These are phyloP conservation scores for Gerris buenoi DNA, from an alignment of 1,140 invertebrate genomes.

Conservation along the genomic window DNA sequence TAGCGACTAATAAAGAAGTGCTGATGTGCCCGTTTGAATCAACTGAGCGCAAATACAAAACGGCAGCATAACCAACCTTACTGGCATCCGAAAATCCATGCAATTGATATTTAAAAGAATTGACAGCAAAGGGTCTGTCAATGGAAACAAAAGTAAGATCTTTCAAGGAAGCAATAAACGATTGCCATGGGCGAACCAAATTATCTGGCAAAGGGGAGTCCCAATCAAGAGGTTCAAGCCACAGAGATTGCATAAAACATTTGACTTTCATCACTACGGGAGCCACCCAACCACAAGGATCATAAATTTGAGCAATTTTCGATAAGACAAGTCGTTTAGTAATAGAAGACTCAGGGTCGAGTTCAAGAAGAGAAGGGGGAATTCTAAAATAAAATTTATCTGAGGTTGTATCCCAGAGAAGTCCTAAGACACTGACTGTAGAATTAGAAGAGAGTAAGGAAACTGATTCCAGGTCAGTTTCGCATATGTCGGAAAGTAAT, in stretches of 20 bases:
- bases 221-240: background rate
- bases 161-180: background rate
- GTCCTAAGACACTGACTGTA: background rate
- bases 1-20: constrained; percentile 25
- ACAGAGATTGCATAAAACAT: background rate
- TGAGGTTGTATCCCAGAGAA: background rate
- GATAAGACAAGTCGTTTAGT: constrained; percentile 2
- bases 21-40: no score
- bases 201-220: background rate
- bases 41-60: constrained; percentile 18
- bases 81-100: constrained; percentile 26
- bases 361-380: background rate
- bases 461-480: background rate
- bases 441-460: background rate
- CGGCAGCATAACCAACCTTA: constrained; percentile 22
- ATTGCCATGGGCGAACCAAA: background rate
- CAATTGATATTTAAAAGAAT: constrained; percentile 14
- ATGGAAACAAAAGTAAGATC: background rate
- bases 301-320: constrained; percentile 5
- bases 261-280: background rate
- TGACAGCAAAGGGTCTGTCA: background rate
- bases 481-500: constrained; percentile 3
- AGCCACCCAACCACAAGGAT: constrained; percentile 2
- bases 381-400: background rate
- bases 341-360: background rate